Evolutionary conservation across 2,888 invertebrate species (phyloP).

Genomic region (Calephelis perditalis): DNA sequence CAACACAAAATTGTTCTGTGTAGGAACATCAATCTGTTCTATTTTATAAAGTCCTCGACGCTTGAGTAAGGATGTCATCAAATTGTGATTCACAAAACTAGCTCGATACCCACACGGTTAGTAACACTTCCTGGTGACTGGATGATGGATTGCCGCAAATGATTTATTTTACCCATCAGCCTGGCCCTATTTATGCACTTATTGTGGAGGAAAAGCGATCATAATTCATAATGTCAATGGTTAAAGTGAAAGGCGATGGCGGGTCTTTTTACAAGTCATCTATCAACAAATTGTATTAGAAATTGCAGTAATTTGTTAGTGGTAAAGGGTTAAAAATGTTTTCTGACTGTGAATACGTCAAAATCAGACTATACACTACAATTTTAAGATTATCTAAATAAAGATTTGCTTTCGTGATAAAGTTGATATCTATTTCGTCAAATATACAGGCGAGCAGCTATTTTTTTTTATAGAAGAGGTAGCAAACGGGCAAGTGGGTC

Average conservation of each 20-base stretch:
- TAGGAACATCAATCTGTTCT: too few relatives aligned
- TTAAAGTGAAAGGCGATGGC: slow-evolving; percentile 31
- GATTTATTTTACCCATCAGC: slow-evolving; percentile 50
- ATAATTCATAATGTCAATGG: slow-evolving; percentile 60
- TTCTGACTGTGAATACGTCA: too few relatives aligned
- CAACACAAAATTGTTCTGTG: too few relatives aligned
- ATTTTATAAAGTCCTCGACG: not conserved
- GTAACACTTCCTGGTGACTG: slow-evolving; percentile 37
- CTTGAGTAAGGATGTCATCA: slow-evolving; percentile 2
- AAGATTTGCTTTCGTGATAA: not conserved
- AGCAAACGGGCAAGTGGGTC: too few relatives aligned
- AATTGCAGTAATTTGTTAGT: not conserved
- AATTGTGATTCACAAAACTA: slow-evolving; percentile 8
- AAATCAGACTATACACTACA: too few relatives aligned
- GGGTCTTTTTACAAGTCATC: slow-evolving; percentile 16
- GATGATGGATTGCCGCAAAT: slow-evolving; percentile 51
- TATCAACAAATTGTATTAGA: too few relatives aligned
- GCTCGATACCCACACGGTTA: slow-evolving; percentile 25
- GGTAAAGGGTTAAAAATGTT: too few relatives aligned
- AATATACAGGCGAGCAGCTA: too few relatives aligned
- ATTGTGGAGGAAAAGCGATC: slow-evolving; percentile 70
- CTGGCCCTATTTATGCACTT: slow-evolving; percentile 70
- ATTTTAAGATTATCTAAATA: too few relatives aligned
- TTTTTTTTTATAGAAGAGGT: too few relatives aligned
- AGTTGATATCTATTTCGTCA: too few relatives aligned